Evolutionary conservation across 2,113 vertebrate species (phyloP).

Genomic region (Condylura cristata): DNA sequence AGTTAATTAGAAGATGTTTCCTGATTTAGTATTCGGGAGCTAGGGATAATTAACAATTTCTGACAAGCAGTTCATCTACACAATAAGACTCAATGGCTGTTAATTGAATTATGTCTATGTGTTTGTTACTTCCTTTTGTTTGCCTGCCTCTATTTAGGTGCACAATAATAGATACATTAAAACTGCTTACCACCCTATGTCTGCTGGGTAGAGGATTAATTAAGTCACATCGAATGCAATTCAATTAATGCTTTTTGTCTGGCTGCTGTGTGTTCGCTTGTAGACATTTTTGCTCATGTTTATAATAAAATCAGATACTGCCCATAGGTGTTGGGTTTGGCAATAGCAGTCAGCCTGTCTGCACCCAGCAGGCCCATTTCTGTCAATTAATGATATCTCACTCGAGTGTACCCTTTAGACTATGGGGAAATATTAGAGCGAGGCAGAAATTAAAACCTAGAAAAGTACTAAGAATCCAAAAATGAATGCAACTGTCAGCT

Average conservation of each 20-base stretch:
- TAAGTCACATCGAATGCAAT: constrained; percentile 51
- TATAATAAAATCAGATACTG: constrained; percentile 20
- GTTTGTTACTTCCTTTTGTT: constrained; percentile 57
- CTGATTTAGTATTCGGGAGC: constrained; percentile 39
- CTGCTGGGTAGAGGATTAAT: constrained; percentile 56
- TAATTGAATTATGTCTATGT: constrained; percentile 56
- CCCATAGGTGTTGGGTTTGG: background rate
- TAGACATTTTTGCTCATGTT: background rate
- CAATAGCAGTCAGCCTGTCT: background rate
- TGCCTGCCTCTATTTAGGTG: constrained; percentile 14
- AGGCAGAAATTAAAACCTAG: background rate
- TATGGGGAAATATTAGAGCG: background rate
- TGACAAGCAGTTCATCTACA: constrained; percentile 49
- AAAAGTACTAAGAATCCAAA: background rate
- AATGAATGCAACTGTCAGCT: background rate
- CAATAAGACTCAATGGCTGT: background rate
- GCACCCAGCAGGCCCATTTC: background rate
- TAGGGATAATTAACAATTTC: constrained; percentile 36
- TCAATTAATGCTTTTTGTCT: constrained; percentile 51
- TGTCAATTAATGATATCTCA: background rate
- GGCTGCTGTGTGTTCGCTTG: constrained; percentile 7
- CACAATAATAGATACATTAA: constrained; percentile 58
- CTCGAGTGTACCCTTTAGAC: background rate
- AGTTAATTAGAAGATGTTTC: constrained; percentile 54
- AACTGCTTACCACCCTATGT: constrained; percentile 34